Evolutionary conservation across 2,797 vertebrate genomes (phyloP), one percentile per base, ranked within the genome.

Genomic region (Catharus ustulatus): DNA sequence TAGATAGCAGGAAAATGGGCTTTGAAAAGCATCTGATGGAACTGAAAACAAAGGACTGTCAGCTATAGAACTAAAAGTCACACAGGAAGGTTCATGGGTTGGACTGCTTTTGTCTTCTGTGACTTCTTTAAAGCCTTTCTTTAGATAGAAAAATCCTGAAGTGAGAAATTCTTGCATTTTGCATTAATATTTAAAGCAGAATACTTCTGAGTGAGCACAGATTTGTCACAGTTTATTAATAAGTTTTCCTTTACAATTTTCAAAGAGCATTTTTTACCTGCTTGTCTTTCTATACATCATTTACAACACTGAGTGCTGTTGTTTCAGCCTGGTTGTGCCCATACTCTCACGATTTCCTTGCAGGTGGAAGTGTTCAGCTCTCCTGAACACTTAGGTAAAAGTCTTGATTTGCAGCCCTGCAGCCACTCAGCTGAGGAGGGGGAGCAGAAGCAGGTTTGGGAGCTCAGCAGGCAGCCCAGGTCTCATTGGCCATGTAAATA

Each of bases 201-300:
- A 6, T 72, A 79, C 36, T 93, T 90, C 57, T 10, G 4, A 74
- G 20, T 72, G 32, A 78, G 63, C 24, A 57, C 6, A 74, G 38
- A 88, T 91, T 89, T 91, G 51, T 91, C 78, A 52, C 48, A 90
- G 34, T 34, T 92, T 87, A 82, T 92, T 67, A 89, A 46, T 57
- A 90, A 42, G 14, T 52, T 61, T 85, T 76, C 20, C 34, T 76
- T 76, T 59, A 82, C 0, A 1, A 58, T 29, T 87, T 85, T 42
- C 52, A 84, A 69, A 59, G 19, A 80, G 45, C 15, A 74, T 34
- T 36, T 79, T 90, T 74, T 52, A 80, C n/a, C 63, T 80, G 40
- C 55, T 71, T 82, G 55, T 36, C 59, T 84, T 94, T 79, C 64
- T 38, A 6, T 3, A 19, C 22, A 46, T 22, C 34, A 30, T 54